Percentiles rank a stretch among this genome's conserved stretches.
These are phyloP conservation scores for Drosophila buzzatii DNA, from an alignment of 2,888 invertebrate genomes.

Conservation along the genomic window DNA sequence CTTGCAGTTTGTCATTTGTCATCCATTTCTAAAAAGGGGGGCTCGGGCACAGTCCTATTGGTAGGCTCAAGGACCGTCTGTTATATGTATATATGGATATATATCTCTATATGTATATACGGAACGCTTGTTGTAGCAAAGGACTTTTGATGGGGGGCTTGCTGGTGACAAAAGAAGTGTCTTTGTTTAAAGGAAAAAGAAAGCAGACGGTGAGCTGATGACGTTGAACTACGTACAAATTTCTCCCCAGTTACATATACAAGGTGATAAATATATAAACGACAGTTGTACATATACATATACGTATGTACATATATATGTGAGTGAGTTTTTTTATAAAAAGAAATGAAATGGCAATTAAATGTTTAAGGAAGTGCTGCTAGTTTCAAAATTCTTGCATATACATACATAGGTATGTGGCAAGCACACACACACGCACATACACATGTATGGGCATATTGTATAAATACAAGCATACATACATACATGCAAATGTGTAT, in stretches of 20 bases:
- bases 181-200: constrained; percentile 65
- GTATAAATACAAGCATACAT: constrained; percentile 8
- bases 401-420: constrained; percentile 58
- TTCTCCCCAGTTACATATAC: constrained; percentile 48
- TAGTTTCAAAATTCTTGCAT: constrained; percentile 29
- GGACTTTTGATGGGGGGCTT: constrained; percentile 6
- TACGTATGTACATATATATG: background rate
- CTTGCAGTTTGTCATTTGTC: constrained; percentile 43
- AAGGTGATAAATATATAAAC: constrained; percentile 28
- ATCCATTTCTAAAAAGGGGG: constrained; percentile 29
- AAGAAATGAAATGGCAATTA: constrained; percentile 6
- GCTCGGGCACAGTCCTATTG: constrained; percentile 36
- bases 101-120: constrained; percentile 6
- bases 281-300: constrained; percentile 9
- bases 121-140: constrained; percentile 3
- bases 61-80: constrained; percentile 52
- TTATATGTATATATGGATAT: constrained; percentile 12
- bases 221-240: constrained; percentile 67
- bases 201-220: constrained; percentile 68
- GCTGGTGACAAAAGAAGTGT: constrained; percentile 12
- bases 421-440: constrained; percentile 37
- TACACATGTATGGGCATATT: constrained; percentile 23
- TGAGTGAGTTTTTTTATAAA: constrained; percentile 6
- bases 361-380: constrained; percentile 25
- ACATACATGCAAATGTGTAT: constrained; percentile 12